Base-by-base conservation (phyloP, 2,888 invertebrate genomes). In the Drosophila formosana region DNA sequence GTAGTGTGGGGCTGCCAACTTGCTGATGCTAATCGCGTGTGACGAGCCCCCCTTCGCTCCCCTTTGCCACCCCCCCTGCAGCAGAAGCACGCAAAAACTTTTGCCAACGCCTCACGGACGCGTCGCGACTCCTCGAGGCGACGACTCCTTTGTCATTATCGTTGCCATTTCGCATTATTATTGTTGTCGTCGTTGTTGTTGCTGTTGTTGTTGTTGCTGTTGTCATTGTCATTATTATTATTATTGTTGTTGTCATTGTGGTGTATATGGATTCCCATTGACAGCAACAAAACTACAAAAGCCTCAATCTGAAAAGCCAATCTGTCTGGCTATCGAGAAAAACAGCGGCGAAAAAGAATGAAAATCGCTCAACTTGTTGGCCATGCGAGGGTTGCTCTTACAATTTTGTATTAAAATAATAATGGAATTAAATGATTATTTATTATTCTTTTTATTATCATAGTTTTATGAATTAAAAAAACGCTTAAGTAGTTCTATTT, bases 11-110 rank as follows among this genome's bases (percentile, higher is more conserved):
- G 8, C 72, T 62, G 72, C 55, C 68, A 73, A 72, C 66, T 70
- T 82, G 56, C 73, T 63, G 75, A 75, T 83, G 72, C 70, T 79
- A 80, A 80, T 82, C 82, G 87, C 75, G 72, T 87, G 72, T 70
- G 77, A 70, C 55, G 70, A 57, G 45, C 63, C 56, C 39, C 50
- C 18, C n/a, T 7, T 13, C 39, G 2, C 39, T 13, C 13, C 39
- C 5, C 39, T 18, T 6, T 18, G 7, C 7, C 34, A 1, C 39
- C 13, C 39, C 39, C 39, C 13, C 6, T 13, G 6, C 6, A 3
- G 26, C 53, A 53, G 56, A 52, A 60, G 41, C 50, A 41, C 45
- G 55, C 55, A 45, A 56, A 62, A 66, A 72, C 45, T 62, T 51
- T 30, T 37, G 57, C 43, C 65, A 37, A 34, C 39, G 70, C 39